Conservation (phyloP, 2,113 vertebrate genomes). For the Manacus vitellinus region DNA sequence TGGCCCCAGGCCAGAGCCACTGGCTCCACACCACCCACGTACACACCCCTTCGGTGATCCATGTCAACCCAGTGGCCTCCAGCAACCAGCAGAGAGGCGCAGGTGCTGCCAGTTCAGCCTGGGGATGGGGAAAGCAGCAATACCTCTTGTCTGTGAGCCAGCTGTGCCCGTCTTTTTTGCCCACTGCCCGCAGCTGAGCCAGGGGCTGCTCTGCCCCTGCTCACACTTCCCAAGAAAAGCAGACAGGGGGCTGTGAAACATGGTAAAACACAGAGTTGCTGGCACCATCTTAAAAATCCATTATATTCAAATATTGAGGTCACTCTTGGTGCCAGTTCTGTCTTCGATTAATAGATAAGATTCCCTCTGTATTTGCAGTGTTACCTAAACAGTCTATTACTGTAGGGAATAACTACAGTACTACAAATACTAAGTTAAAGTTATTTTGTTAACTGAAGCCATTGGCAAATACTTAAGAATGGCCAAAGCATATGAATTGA, state of each 20-base stretch:
- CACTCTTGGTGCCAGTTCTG: constrained; percentile 4
- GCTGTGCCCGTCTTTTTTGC: background rate
- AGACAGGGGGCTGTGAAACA: accelerated
- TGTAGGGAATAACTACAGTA: constrained; percentile 47
- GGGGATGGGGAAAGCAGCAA: background rate
- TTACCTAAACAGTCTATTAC: constrained; percentile 56
- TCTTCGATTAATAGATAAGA: constrained; percentile 63
- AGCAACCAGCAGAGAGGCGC: background rate
- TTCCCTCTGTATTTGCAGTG: constrained; percentile 47
- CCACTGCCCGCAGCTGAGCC: accelerated
- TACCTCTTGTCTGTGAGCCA: background rate
- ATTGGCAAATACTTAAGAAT: constrained; percentile 57
- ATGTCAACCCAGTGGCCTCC: background rate
- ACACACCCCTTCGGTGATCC: constrained; percentile 26
- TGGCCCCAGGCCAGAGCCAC: constrained; percentile 11
- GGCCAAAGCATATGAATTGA: constrained; percentile 17
- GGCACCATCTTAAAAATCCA: constrained; percentile 27
- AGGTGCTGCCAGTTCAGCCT: background rate
- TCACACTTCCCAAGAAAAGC: accelerated
- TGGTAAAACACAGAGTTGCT: background rate
- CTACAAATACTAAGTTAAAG: constrained; percentile 51
- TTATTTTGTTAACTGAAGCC: constrained; percentile 62
- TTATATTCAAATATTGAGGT: constrained; percentile 44
- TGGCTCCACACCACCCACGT: constrained; percentile 17
- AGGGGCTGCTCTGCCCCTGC: background rate